Conservation (phyloP, 2,888 invertebrate genomes). For the Leucophenga montana region DNA sequence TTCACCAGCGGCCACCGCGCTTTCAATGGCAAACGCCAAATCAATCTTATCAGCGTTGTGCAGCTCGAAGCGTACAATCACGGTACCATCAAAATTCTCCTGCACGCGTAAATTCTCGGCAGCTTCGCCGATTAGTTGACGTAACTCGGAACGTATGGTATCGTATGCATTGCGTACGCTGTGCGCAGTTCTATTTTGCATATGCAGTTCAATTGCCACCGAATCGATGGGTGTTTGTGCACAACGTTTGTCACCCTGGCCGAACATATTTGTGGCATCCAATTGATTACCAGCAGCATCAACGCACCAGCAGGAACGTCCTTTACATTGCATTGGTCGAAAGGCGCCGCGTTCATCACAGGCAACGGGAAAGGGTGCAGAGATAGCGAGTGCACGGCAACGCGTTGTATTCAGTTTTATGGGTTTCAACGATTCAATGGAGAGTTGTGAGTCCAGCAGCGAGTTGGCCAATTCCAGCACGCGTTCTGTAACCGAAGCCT, state of each 20-base stretch:
- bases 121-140: slow-evolving; percentile 72
- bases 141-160: slow-evolving; percentile 72
- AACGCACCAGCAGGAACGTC: slow-evolving; percentile 85
- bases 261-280: slow-evolving; percentile 77
- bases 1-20: slow-evolving; percentile 77
- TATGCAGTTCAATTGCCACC: slow-evolving; percentile 83
- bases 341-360: slow-evolving; percentile 82
- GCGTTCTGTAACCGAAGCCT: slow-evolving; percentile 72
- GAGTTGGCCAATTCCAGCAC: slow-evolving; percentile 66
- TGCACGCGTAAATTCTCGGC: slow-evolving; percentile 76
- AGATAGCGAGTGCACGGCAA: slow-evolving; percentile 73
- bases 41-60: slow-evolving; percentile 84
- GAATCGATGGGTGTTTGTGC: slow-evolving; percentile 81
- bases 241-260: slow-evolving; percentile 76
- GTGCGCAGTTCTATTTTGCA: slow-evolving; percentile 77
- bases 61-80: slow-evolving; percentile 78
- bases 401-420: slow-evolving; percentile 68
- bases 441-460: slow-evolving; percentile 70
- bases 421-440: slow-evolving; percentile 62
- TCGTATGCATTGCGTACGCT: slow-evolving; percentile 75
- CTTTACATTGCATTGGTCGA: slow-evolving; percentile 83
- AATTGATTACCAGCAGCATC: slow-evolving; percentile 86
- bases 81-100: slow-evolving; percentile 74
- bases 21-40: slow-evolving; percentile 85
- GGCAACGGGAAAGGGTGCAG: slow-evolving; percentile 74